A percentile compares a stretch with the other conserved stretches of the same genome.
Conservation (phyloP, 2,113 vertebrate genomes). For the Corythaeola cristata region DNA sequence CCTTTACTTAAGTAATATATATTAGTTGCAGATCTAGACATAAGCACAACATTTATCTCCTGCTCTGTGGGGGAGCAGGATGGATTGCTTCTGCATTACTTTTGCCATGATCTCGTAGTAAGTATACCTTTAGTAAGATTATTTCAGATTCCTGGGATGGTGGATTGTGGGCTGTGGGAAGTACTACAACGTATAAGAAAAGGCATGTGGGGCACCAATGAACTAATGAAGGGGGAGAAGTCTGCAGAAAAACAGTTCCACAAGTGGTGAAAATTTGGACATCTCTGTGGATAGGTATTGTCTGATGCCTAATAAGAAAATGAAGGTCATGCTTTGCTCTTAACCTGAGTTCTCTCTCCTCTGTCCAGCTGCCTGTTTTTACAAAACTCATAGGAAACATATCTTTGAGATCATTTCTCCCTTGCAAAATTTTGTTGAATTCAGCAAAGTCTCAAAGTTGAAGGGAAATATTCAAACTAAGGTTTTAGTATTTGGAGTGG, state of each 20-base stretch:
- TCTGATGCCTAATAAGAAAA: background rate
- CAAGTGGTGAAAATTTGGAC: background rate
- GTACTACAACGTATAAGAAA: background rate
- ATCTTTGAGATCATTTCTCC: background rate
- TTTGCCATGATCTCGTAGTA: background rate
- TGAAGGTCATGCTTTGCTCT: background rate
- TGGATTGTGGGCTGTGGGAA: background rate
- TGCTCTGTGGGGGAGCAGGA: background rate
- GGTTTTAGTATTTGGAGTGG: background rate
- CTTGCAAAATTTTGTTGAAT: background rate
- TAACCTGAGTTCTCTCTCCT: background rate
- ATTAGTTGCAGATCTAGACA: background rate
- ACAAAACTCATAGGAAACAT: background rate
- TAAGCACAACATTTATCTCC: conserved; percentile 7
- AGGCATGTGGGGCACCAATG: background rate
- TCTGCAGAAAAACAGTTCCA: background rate
- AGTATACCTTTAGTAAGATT: background rate
- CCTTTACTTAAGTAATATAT: background rate
- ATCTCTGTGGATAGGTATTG: background rate
- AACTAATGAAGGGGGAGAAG: background rate
- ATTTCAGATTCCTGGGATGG: background rate
- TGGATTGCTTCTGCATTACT: background rate
- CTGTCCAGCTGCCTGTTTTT: background rate
- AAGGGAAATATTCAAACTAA: background rate
- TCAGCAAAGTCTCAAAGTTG: background rate